phyloP scores from a whole-genome alignment of 2,797 vertebrate species.

The Thunnus albacares region DNA sequence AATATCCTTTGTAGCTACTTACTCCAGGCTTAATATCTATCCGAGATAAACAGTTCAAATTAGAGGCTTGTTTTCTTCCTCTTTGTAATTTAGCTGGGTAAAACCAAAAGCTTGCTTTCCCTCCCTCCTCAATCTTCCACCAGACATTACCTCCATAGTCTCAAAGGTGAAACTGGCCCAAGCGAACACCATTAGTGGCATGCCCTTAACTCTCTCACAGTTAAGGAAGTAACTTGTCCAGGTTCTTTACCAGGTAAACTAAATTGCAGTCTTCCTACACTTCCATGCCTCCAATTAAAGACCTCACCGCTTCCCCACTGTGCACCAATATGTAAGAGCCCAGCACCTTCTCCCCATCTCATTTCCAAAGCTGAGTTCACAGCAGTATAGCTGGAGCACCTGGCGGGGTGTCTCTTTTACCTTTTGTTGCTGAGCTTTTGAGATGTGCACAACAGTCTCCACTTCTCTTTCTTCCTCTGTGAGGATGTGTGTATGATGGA shows the following conservation, averaged over 20 bases:
- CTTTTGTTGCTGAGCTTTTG: slow-evolving; percentile 51
- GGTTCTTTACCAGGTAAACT: slow-evolving; percentile 45
- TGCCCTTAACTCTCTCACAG: slow-evolving; percentile 25
- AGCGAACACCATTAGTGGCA: slow-evolving; percentile 41
- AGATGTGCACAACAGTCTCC: slow-evolving; percentile 33
- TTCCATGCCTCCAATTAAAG: slow-evolving; percentile 63
- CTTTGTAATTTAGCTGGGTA: slow-evolving; percentile 47
- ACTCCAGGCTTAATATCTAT: slow-evolving; percentile 65
- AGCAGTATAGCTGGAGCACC: slow-evolving; percentile 39
- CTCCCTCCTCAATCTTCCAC: slow-evolving; percentile 21
- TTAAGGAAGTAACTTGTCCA: slow-evolving; percentile 26
- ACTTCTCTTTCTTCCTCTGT: slow-evolving; percentile 44
- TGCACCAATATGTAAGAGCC: slow-evolving; percentile 33
- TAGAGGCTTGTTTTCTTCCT: slow-evolving; percentile 56
- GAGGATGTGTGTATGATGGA: slow-evolving; percentile 38
- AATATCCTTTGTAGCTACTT: slow-evolving; percentile 62
- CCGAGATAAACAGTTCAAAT: slow-evolving; percentile 76
- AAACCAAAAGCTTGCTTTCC: slow-evolving; percentile 41
- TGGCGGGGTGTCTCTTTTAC: slow-evolving; percentile 48
- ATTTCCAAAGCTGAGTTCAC: slow-evolving; percentile 50
- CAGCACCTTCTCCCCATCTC: slow-evolving; percentile 28
- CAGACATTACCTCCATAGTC: slow-evolving; percentile 21
- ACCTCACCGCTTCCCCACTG: slow-evolving; percentile 36
- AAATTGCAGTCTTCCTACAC: slow-evolving; percentile 42
- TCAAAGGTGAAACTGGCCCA: slow-evolving; percentile 31